Evolutionary conservation across 2,113 vertebrate species (phyloP).

Genomic region (Apodemus sylvaticus): DNA sequence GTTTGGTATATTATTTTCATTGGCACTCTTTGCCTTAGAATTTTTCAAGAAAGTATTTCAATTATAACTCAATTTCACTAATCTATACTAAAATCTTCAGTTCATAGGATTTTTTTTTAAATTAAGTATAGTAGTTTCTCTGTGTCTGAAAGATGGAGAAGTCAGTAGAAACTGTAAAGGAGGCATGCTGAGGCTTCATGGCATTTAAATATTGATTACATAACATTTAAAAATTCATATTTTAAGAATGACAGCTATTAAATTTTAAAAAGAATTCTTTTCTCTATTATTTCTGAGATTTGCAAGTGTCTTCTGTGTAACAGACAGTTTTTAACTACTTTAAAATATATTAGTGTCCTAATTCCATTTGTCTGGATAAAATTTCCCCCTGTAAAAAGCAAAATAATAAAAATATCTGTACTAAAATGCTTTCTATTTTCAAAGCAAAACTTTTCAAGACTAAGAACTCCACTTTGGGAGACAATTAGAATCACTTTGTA

Average conservation of each 20-base stretch:
- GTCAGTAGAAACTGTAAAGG: background rate
- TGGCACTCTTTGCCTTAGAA: background rate
- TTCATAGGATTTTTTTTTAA: background rate
- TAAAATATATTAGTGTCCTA: background rate
- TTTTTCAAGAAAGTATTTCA: background rate
- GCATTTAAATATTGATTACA: background rate
- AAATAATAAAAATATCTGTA: background rate
- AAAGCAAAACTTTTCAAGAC: background rate
- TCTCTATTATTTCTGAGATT: background rate
- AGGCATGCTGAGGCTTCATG: background rate
- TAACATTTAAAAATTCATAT: background rate
- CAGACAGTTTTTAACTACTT: background rate
- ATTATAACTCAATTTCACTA: background rate
- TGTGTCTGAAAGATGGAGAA: background rate
- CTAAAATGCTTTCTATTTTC: background rate
- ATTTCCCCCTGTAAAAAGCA: background rate
- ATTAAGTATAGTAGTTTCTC: no score
- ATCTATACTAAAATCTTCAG: background rate
- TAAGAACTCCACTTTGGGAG: background rate
- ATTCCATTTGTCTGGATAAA: background rate
- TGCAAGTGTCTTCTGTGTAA: background rate
- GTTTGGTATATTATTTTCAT: background rate
- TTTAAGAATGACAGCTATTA: background rate
- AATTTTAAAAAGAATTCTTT: background rate
- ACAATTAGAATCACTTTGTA: background rate